Evolutionary conservation across 64 coral and sea anemone genomes (phyloP), one percentile per base, ranked within the genome.

Genomic region (Catalaphyllia jardinei): DNA sequence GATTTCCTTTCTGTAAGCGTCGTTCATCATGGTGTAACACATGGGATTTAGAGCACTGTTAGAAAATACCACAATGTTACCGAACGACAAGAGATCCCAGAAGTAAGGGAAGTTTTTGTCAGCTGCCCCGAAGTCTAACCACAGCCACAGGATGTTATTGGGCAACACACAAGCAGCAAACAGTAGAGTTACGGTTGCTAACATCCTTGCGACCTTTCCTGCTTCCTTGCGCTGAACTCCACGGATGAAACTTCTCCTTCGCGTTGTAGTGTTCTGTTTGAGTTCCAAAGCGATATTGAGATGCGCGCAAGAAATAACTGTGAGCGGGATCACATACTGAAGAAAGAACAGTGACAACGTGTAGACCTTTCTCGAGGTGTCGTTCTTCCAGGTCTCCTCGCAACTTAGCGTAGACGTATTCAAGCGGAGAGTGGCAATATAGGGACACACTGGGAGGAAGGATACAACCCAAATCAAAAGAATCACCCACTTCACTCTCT

Each of bases 241-340:
- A 9, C 42, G 61, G 15, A 86, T 49, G 8, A 69, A 12, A 31
- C 31, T 86, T 49, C 7, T 86, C 33, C 64, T 61, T 9, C 52
- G 51, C 10, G 10, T n/a, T 4, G 11, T 1, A 39, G 4, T 14
- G 18, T 42, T 86, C 15, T 12, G 54, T 38, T 42, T 72, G 9
- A 94, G 52, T 17, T 94, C 92, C 10, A 78, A 38, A 16, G 52
- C 73, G 46, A 94, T 94, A 39, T 20, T 39, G 19, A 87, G 8
- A 61, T 94, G 86, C 0, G 79, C 88, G 7, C 78, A 52, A 7
- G 86, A 76, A 24, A 94, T 94, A 6, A 94, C 62, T 60, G 59
- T 16, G 7, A 94, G 54, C 0, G 92, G 92, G 35, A 89, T 30
- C 8, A 83, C 28, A 63, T 94, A 94, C 38, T 94, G 92, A 38